Evolutionary conservation across 2,113 vertebrate genomes (phyloP).

Genomic region (Pedetes capensis): DNA sequence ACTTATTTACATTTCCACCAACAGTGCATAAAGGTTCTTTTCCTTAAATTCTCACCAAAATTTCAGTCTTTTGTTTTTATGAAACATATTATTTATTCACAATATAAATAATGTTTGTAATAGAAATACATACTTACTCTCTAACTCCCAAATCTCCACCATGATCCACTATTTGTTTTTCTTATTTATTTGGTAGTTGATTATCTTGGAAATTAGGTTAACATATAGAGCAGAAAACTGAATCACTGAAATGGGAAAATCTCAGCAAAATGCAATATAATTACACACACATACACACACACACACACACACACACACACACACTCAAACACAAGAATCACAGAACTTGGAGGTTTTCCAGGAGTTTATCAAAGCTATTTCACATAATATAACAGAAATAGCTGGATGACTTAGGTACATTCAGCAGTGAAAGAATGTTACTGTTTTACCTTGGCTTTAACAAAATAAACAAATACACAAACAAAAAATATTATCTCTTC

Average conservation of each 20-base stretch:
- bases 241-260: neutral
- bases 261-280: neutral
- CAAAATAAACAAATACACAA: neutral
- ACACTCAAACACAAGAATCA: neutral
- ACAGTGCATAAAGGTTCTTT: too few relatives aligned
- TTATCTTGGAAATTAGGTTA: neutral
- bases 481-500: neutral
- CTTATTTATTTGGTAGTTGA: neutral
- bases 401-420: neutral
- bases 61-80: neutral
- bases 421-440: neutral
- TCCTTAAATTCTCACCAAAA: too few relatives aligned
- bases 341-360: conserved; percentile 31
- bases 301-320: too few relatives aligned
- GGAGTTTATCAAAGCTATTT: conserved; percentile 14
- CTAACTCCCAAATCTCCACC: neutral
- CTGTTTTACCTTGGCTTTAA: neutral
- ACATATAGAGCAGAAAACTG: conserved; percentile 38
- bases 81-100: neutral
- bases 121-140: neutral
- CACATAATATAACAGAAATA: conserved; percentile 26
- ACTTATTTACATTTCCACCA: too few relatives aligned
- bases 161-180: neutral
- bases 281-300: too few relatives aligned
- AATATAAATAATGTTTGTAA: neutral